Evolutionary conservation across 2,797 vertebrate species (phyloP).

Genomic region (Sebastolobus altivelis): DNA sequence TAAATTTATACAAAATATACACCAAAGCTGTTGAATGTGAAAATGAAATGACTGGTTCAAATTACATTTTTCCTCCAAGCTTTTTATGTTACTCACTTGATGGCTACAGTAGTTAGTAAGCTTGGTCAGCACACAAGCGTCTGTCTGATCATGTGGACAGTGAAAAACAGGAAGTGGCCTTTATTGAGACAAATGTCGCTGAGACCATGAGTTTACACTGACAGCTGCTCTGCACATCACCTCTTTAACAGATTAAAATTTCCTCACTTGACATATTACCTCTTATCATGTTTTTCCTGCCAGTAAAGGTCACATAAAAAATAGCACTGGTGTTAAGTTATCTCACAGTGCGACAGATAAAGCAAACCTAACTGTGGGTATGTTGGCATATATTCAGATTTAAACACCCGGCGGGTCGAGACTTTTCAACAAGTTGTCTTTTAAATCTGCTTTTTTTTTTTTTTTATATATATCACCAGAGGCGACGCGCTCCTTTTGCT

Average conservation of each 20-base stretch:
- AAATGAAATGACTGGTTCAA: not conserved
- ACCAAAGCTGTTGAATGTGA: not conserved
- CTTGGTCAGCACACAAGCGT: slow-evolving; percentile 29
- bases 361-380: not conserved
- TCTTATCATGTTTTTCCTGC: slow-evolving; percentile 9
- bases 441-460: not conserved
- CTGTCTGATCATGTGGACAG: slow-evolving; percentile 36
- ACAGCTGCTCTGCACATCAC: not conserved
- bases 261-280: not conserved
- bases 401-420: not conserved
- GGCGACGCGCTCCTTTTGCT: not conserved
- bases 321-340: too few relatives aligned
- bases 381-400: slow-evolving; percentile 11
- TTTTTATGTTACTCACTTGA: not conserved
- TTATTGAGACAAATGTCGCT: slow-evolving; percentile 35
- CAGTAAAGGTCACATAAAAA: not conserved
- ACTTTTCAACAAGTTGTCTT: slow-evolving; percentile 9
- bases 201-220: slow-evolving; percentile 6
- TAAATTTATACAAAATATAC: not conserved
- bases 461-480: not conserved
- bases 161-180: slow-evolving; percentile 73
- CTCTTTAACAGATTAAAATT: slow-evolving; percentile 9
- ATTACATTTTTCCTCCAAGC: not conserved
- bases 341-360: not conserved
- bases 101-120: slow-evolving; percentile 1